Conservation (phyloP, 2,113 vertebrate species). For the Mus spicilegus region DNA sequence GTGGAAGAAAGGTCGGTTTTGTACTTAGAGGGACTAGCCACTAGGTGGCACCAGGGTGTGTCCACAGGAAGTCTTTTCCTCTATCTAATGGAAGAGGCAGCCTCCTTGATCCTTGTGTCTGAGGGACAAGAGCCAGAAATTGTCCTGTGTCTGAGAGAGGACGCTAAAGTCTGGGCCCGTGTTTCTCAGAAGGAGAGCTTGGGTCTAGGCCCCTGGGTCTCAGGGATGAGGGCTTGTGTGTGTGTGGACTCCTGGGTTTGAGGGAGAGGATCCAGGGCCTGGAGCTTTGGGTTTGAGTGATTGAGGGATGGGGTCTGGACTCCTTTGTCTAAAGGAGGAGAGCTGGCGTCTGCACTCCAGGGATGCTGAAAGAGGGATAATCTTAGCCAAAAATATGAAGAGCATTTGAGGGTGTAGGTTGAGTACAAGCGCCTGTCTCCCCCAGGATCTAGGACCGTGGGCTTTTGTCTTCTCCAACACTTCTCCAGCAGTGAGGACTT, state of each 20-base stretch:
- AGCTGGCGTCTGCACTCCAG: neutral
- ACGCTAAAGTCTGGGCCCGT: neutral
- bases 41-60: neutral
- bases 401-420: neutral
- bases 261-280: neutral
- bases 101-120: neutral
- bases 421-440: neutral
- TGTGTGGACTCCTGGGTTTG: neutral
- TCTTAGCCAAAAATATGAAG: neutral
- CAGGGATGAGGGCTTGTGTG: too few relatives aligned
- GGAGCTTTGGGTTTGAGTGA: neutral
- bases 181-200: neutral
- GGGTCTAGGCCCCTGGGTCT: neutral
- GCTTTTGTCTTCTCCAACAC: neutral
- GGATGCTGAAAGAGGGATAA: neutral
- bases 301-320: neutral
- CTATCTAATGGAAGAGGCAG: neutral
- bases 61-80: neutral
- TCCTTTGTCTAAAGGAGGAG: neutral
- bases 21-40: neutral
- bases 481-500: neutral
- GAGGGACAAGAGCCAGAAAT: neutral
- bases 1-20: neutral
- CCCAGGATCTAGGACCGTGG: neutral
- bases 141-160: neutral